phyloP scores from a whole-genome alignment of 1,140 invertebrate genomes.

The Scaptomyza graminum region DNA sequence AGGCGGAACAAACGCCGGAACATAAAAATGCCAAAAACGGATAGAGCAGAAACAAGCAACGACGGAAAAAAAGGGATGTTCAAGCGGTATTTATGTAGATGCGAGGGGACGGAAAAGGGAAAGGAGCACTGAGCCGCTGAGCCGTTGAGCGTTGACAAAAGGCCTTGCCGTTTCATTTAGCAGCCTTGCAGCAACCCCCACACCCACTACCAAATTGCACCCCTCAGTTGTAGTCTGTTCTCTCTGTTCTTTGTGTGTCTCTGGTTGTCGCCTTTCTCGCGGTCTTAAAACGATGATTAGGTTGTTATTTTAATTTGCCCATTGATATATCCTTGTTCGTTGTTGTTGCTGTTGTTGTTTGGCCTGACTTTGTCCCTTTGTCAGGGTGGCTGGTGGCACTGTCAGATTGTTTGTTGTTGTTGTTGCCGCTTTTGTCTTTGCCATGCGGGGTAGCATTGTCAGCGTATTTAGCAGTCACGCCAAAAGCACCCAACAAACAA shows the following conservation, averaged over 20 bases:
- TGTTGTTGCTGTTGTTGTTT: conserved; percentile 30
- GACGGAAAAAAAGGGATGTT: conserved; percentile 45
- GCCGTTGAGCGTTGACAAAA: conserved; percentile 72
- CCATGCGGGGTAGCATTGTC: conserved; percentile 57
- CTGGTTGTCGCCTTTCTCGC: conserved; percentile 72
- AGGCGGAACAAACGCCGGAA: conserved; percentile 83
- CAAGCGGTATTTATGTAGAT: conserved; percentile 7
- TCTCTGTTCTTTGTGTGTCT: neutral
- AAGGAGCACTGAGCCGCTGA: conserved; percentile 8
- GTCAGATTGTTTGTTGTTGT: conserved; percentile 54
- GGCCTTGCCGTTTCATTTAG: conserved; percentile 80
- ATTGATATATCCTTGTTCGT: conserved; percentile 83
- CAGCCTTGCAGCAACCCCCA: conserved; percentile 56
- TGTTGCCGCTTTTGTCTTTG: conserved; percentile 43
- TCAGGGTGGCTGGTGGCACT: conserved; percentile 68
- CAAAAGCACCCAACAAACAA: conserved; percentile 17
- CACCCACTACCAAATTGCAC: conserved; percentile 16
- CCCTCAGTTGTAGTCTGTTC: conserved; percentile 14
- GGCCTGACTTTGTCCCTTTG: conserved; percentile 68
- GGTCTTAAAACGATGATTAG: conserved; percentile 84
- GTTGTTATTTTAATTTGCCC: conserved; percentile 84
- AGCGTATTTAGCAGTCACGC: conserved; percentile 81
- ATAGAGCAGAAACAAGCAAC: conserved; percentile 4
- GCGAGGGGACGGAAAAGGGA: neutral
- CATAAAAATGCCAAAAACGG: conserved; percentile 73